Percentiles rank a stretch among this genome's conserved stretches.
These are phyloP conservation scores for Balanococcus diminutus DNA, from an alignment of 2,888 invertebrate genomes.

Conservation along the genomic window DNA sequence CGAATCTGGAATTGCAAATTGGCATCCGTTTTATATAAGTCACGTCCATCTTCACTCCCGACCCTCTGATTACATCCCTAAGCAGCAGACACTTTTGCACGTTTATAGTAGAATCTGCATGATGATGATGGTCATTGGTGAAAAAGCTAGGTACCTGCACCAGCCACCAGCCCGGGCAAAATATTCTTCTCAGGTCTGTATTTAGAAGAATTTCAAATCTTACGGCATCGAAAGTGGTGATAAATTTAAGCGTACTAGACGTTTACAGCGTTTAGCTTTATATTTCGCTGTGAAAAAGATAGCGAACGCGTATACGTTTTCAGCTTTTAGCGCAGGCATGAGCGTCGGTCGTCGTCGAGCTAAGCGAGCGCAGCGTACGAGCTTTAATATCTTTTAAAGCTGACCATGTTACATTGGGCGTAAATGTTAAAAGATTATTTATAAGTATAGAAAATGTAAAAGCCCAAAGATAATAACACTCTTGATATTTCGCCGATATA, in stretches of 20 bases:
- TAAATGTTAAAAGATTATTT: constrained; percentile 51
- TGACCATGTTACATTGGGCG: constrained; percentile 50
- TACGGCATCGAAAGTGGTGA: constrained; percentile 37
- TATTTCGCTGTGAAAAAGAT: not conserved
- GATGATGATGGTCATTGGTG: too few species aligned
- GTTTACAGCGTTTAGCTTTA: constrained; percentile 51
- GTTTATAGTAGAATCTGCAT: not conserved
- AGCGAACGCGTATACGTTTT: not conserved
- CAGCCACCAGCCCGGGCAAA: not conserved
- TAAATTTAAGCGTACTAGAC: constrained; percentile 43
- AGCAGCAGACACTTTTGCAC: not conserved
- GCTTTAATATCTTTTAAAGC: constrained; percentile 52
- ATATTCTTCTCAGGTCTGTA: constrained; percentile 33
- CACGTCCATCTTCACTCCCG: not conserved
- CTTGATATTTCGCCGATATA: constrained; percentile 33
- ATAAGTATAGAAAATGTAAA: constrained; percentile 40
- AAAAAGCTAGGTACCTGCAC: too few species aligned
- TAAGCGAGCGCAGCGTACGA: not conserved
- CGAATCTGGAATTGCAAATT: not conserved
- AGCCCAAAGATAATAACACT: constrained; percentile 37
- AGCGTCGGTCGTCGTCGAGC: not conserved
- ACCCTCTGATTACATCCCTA: too few species aligned
- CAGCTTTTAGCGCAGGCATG: constrained; percentile 14
- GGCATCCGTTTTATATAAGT: not conserved
- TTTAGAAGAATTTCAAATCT: constrained; percentile 27